Evolutionary conservation across 2,888 invertebrate genomes (phyloP).

Genomic region (Hirtodrosophila cameraria): DNA sequence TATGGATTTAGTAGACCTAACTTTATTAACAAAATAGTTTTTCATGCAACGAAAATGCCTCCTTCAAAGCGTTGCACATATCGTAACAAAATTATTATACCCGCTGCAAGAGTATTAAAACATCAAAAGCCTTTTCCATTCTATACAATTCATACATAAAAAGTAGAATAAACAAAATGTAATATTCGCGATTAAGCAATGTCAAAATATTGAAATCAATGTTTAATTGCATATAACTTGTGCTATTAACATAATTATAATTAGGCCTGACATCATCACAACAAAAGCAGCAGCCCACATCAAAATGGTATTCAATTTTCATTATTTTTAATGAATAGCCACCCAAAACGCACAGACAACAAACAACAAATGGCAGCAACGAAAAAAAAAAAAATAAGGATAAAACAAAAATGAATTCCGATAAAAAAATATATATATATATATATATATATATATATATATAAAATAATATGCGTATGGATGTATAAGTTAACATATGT

Average conservation of each 20-base stretch:
- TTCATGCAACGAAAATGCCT: too few species aligned
- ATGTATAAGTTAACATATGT: too few species aligned
- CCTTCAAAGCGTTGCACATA: too few species aligned
- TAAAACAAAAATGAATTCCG: conserved; percentile 1
- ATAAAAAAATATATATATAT: not conserved
- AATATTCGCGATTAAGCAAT: conserved; percentile 28
- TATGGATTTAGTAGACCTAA: too few species aligned
- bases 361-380: not conserved
- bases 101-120: too few species aligned
- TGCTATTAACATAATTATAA: conserved; percentile 72
- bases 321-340: conserved; percentile 65
- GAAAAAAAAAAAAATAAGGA: conserved; percentile 3
- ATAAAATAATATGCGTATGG: too few species aligned
- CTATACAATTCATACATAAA: too few species aligned
- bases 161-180: conserved; percentile 2
- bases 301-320: conserved; percentile 66
- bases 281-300: conserved; percentile 38
- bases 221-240: conserved; percentile 63
- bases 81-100: too few species aligned
- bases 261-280: conserved; percentile 60
- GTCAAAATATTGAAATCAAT: conserved; percentile 56
- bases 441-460: not conserved
- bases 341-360: conserved; percentile 16
- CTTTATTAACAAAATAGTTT: too few species aligned
- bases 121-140: too few species aligned